Base-by-base conservation (phyloP, 2,113 vertebrate species). In the Lepisosteus oculatus region DNA sequence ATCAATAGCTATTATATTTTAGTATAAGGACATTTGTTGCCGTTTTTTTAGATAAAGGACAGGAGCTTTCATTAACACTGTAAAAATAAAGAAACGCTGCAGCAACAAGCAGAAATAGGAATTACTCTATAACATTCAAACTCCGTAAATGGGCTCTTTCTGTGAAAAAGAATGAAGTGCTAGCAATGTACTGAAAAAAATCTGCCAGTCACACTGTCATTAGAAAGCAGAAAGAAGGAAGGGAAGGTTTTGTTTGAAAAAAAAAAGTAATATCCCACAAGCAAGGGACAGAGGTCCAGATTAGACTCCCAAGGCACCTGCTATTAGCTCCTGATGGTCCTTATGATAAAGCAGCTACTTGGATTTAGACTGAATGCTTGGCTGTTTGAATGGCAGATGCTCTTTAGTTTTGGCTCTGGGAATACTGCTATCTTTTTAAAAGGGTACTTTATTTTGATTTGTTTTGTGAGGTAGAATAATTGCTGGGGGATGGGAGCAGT, bases 261-360 rank as follows among this genome's bases (percentile, higher is more conserved):
- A 17, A 63, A 55, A 71, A 51, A 51, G 13, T 29, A 45, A 45
- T 47, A 59, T 62, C 42, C 57, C 44, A 12, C 59, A 71, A 43
- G 7, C 57, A 45, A 14, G 42, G 42, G 69, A 63, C n/a, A 11
- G 29, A 43, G 5, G 67, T 54, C 67, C 67, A 69, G 29, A 42
- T 43, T 44, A n/a, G 9, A n/a, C 9, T 59, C 67, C 54, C 29
- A 59, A 69, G 44, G 70, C 69, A 67, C 59, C 62, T 69, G 69
- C 77, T 71, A 9, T n/a, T 61, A 70, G 68, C 74, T 78, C 68
- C 77, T 3, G 72, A 73, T 74, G 73, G 54, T 72, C 61, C 44
- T 68, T 65, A 47, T 63, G 71, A 71, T 70, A 77, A 74, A 47
- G 75, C 68, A 59, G 43, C 43, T 44, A 65, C 70, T 67, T 44